Base-by-base conservation (phyloP, 2,888 invertebrate genomes). In the Prenolepis imparis region DNA sequence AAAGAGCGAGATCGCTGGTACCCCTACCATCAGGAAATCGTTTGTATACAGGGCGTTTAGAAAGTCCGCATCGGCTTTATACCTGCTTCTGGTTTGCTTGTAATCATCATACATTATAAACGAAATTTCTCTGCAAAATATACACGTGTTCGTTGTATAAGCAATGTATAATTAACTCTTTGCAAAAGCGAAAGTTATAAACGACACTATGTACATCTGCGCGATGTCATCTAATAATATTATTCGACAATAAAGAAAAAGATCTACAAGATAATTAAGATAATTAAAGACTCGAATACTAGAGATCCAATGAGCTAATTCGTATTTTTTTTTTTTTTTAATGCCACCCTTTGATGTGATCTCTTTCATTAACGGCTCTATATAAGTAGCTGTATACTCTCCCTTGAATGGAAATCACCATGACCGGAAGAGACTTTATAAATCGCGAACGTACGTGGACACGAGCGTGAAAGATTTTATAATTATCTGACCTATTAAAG, bases 21-120 rank as follows among this genome's bases (percentile, higher is more conserved):
- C 78, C 82, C 86, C 87, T 86, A 83, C 87, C 78, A 80, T 82
- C 84, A 52, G 67, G 70, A 52, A 63, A 68, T 63, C 59, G 63
- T 63, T 21, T 68, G 77, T 52, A 78, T 87, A 84, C 82, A 85
- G 67, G 55, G 88, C 80, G 87, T 87, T 82, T 75, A 64, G 28
- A 52, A 21, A 68, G 41, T 82, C 32, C 63, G 52, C 61, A 72
- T 61, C 74, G 67, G 48, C 3, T n/a, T 80, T 36, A 8, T 28
- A 55, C 39, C 28, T 28, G 41, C 15, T 55, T 67, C 39, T n/a
- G 28, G 63, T 57, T 64, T 36, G 36, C 4, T 64, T 36, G n/a
- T 24, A n/a, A 24, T 12, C 24, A 4, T 48, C 18, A 12, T 66
- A 28, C 28, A 52, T 52, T 52, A 52, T 39, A 32, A 77, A 64